Evolutionary conservation across 2,797 vertebrate species (phyloP).

Genomic region (Mus caroli): DNA sequence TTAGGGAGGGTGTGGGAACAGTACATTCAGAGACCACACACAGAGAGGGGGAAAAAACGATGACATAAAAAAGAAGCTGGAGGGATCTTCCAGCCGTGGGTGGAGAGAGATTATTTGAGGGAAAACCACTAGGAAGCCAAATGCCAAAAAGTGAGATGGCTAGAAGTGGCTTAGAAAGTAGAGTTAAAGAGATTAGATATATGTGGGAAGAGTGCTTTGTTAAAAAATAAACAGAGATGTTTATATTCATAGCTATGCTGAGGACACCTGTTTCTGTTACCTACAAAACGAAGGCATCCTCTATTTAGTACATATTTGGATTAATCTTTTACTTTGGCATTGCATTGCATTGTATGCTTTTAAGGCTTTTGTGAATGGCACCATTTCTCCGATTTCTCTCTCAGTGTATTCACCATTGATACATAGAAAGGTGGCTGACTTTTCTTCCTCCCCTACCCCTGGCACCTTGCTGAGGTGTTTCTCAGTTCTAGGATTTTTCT

Average conservation of each 20-base stretch:
- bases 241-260: background rate
- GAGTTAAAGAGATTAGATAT: constrained; percentile 23
- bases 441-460: background rate
- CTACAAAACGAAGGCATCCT: background rate
- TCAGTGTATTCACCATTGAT: background rate
- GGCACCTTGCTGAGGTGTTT: background rate
- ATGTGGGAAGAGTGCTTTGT: background rate
- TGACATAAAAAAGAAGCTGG: background rate
- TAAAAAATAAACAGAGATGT: background rate
- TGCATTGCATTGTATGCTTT: background rate
- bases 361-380: too few relatives aligned
- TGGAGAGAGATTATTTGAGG: background rate
- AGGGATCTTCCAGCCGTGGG: background rate
- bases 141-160: background rate
- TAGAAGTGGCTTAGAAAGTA: background rate
- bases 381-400: background rate
- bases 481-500: background rate
- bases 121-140: background rate
- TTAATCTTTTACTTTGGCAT: background rate
- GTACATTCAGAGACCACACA: background rate
- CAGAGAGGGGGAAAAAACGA: background rate
- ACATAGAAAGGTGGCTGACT: background rate
- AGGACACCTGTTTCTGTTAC: constrained; percentile 20
- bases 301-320: constrained; percentile 24
- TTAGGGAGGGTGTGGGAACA: background rate